Evolutionary conservation across 2,113 vertebrate genomes (phyloP).

Genomic region (Plectropomus leopardus): DNA sequence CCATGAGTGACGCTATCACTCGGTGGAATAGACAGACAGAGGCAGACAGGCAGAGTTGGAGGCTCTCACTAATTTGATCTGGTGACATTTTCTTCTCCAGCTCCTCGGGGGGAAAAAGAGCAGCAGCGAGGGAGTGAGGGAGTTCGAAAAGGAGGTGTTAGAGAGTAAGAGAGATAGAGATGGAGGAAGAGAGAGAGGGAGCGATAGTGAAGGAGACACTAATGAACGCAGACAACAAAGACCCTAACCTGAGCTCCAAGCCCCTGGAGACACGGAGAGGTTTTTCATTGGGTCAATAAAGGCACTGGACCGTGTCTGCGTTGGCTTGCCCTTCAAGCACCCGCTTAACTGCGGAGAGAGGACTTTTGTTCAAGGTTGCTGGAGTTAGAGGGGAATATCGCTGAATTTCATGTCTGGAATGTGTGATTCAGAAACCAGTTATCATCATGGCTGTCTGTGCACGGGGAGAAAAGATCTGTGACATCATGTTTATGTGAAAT

Average conservation of each 20-base stretch:
- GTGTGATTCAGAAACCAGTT: constrained; percentile 11
- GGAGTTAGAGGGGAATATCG: constrained; percentile 60
- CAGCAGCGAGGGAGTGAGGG: constrained; percentile 55
- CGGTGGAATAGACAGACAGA: constrained; percentile 61
- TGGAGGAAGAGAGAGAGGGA: constrained; percentile 17
- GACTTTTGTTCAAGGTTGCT: constrained; percentile 80
- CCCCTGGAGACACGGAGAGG: constrained; percentile 68
- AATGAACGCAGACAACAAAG: constrained; percentile 84
- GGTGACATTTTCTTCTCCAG: constrained; percentile 79
- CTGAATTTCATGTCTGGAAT: constrained; percentile 52
- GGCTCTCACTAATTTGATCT: constrained; percentile 79
- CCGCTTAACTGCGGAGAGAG: constrained; percentile 72
- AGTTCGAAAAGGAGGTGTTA: constrained; percentile 57
- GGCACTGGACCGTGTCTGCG: constrained; percentile 77
- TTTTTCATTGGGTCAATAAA: constrained; percentile 82
- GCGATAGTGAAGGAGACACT: constrained; percentile 76
- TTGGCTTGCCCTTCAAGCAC: constrained; percentile 74
- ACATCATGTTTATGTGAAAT: constrained; percentile 17
- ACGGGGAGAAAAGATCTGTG: constrained; percentile 3
- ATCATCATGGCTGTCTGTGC: not conserved
- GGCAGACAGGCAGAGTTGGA: constrained; percentile 69
- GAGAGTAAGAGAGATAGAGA: constrained; percentile 25
- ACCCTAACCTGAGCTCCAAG: constrained; percentile 76
- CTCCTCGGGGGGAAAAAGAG: constrained; percentile 75
- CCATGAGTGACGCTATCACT: constrained; percentile 66